A percentile compares a stretch with the other conserved stretches of the same genome.
phyloP scores from a whole-genome alignment of 2,113 vertebrate genomes.

The Poeciliopsis occidentalis region DNA sequence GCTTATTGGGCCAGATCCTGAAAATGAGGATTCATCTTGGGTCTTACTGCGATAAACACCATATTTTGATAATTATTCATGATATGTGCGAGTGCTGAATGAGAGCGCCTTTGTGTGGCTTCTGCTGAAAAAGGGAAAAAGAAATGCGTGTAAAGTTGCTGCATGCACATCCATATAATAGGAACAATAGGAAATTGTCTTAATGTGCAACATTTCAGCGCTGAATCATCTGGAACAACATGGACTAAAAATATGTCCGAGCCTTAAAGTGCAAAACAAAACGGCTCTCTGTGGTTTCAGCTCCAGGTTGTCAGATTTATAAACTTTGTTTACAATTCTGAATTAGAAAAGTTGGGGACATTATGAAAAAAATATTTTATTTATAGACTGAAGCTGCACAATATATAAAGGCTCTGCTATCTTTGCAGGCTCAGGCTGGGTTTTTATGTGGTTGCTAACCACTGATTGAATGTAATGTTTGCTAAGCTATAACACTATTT shows the following conservation, averaged over 20 bases:
- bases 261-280: background rate
- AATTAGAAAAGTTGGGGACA: background rate
- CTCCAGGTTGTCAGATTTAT: background rate
- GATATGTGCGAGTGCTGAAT: conserved; percentile 2
- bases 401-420: background rate
- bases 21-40: conserved; percentile 13
- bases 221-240: conserved; percentile 14
- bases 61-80: conserved; percentile 52
- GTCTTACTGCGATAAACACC: conserved; percentile 33
- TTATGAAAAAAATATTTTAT: background rate
- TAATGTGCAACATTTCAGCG: conserved; percentile 5
- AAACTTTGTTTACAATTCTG: background rate
- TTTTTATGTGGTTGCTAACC: background rate
- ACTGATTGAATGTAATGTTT: background rate
- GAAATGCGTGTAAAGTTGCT: background rate
- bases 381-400: background rate
- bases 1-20: background rate
- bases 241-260: conserved; percentile 5
- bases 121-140: conserved; percentile 15
- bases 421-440: background rate
- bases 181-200: conserved; percentile 18
- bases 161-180: conserved; percentile 17
- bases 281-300: background rate
- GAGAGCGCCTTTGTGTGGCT: conserved; percentile 1
- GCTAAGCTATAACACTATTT: background rate